phyloP scores from a whole-genome alignment of 2,888 invertebrate genomes.

The Melipona bicolor region DNA sequence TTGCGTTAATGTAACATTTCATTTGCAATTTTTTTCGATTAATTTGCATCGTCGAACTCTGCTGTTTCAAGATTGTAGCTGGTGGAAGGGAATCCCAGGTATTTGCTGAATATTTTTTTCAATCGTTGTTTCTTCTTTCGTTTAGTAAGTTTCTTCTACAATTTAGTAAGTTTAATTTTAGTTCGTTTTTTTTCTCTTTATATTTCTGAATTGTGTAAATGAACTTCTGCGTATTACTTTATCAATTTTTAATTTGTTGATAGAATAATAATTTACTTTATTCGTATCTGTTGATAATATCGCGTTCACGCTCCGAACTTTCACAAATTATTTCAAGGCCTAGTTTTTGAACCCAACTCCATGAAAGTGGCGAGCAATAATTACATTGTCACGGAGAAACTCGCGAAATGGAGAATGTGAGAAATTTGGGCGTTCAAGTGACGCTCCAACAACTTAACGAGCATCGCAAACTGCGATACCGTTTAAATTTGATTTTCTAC shows the following conservation, averaged over 20 bases:
- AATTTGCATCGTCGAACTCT: neutral
- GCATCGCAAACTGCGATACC: neutral
- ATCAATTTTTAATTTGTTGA: neutral
- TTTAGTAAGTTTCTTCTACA: no score
- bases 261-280: neutral
- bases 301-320: neutral
- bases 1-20: neutral
- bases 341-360: neutral
- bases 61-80: neutral
- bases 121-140: neutral
- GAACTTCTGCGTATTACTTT: no score
- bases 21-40: neutral
- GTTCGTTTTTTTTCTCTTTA: neutral
- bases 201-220: neutral
- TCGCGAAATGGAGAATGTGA: neutral
- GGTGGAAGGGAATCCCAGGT: neutral
- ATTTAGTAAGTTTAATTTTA: neutral
- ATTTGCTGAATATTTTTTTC: neutral
- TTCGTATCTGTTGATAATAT: neutral
- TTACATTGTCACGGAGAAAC: constrained; percentile 5
- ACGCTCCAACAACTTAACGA: constrained; percentile 8
- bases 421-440: neutral
- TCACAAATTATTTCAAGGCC: neutral
- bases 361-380: constrained; percentile 25
- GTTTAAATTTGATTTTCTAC: neutral